A percentile compares a stretch with the other conserved stretches of the same genome.
These are phyloP conservation scores for Megaceryle maxima DNA, from an alignment of 2,113 vertebrate genomes.

Conservation along the genomic window DNA sequence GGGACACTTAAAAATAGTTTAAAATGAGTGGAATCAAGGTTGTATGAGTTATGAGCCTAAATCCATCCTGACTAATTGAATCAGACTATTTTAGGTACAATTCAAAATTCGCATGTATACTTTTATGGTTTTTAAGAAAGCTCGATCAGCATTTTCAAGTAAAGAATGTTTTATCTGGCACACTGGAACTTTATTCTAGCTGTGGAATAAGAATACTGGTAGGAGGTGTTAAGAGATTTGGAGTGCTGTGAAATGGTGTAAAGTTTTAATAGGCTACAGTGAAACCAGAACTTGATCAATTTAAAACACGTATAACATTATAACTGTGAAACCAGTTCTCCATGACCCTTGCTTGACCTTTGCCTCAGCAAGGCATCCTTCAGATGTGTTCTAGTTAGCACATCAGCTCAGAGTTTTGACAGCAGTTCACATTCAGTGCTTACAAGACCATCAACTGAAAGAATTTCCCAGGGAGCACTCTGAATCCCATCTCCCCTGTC, in stretches of 20 bases:
- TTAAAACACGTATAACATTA: not conserved
- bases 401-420: not conserved
- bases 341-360: not conserved
- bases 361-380: not conserved
- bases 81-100: not conserved
- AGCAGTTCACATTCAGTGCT: not conserved
- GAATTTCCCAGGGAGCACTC: not conserved
- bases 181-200: not conserved
- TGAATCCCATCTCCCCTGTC: not conserved
- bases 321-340: not conserved
- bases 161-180: not conserved
- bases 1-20: not conserved
- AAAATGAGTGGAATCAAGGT: not conserved
- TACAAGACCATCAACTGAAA: not conserved
- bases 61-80: not conserved
- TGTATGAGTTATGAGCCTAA: not conserved
- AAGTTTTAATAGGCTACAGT: not conserved
- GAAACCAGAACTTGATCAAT: not conserved
- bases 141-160: not conserved
- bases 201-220: not conserved
- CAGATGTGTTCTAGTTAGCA: not conserved
- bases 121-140: not conserved
- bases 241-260: not conserved
- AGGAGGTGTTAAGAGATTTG: not conserved
- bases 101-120: not conserved